Base-by-base conservation (phyloP, 2,113 vertebrate species). In the Amblyornis subalaris region DNA sequence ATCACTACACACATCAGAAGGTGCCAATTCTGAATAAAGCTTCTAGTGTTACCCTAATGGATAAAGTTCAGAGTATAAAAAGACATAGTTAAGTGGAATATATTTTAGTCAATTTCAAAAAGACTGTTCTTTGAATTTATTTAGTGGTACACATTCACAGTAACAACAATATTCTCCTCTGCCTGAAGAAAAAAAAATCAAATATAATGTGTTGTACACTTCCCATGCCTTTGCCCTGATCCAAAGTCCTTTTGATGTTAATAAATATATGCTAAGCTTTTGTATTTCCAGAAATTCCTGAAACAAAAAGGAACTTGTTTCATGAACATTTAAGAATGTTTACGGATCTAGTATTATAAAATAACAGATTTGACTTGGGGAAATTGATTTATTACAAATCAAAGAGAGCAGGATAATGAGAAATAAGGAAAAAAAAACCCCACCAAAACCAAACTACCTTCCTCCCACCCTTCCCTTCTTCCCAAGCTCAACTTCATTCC, bases 381-480 rank as follows among this genome's bases (percentile, higher is more conserved):
- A 82, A 70, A 65, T 48, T 35, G 45, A 80, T 62, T 25, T 53
- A 35, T 77, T 81, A 8, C 6, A 31, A 76, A 44, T 35, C 35
- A 76, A 44, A 94, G 10, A 70, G 17, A 75, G 6, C 24, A 62
- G 24, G 21, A 57, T 10, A 48, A 62, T 9, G 14, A 67, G 36
- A 72, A 72, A 35, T 26, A 57, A 83, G 17, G 2, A 55, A 54
- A 47, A 45, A 28, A 40, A 24, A 16, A 38, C 2, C 55, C 29
- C 31, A 7, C 2, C 12, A 64, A 71, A 65, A 82, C 44, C 10
- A 38, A 38, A 38, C 36, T 13, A 38, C 6, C 7, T 88, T 77
- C 5, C 2, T 9, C 10, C 2, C 9, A 29, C 25, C 3, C 5
- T 1, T 87, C 9, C 2, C 3, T 66, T 82, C 12, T 65, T 65